Base-by-base conservation (phyloP, 2,888 invertebrate species). In the Molorchus minor region DNA sequence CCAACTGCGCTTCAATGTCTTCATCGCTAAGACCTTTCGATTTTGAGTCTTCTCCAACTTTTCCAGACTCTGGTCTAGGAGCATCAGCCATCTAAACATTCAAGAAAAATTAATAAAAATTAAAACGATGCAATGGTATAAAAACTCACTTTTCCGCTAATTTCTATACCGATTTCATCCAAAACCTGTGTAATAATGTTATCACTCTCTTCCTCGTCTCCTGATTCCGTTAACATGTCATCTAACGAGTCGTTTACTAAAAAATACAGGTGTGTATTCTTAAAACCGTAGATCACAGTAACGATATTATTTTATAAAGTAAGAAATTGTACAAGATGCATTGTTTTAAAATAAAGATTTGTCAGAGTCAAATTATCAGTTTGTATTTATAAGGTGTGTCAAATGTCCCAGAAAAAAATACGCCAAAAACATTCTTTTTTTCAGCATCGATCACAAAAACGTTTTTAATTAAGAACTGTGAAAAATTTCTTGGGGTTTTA, bases 121-220 rank as follows among this genome's bases (percentile, higher is more conserved):
- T 30, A 16, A 41, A 10, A 40, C 13, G 13, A 30, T n/a, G 19
- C 21, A 46, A 21, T 10, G 7, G n/a, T 17, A 29, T 43, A 46
- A 38, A 21, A 38, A 69, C 72, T 78, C 79, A 92, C 92, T 86
- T 94, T 93, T 73, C 93, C 93, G 67, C 92, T 91, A 64, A 95
- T 89, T 82, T 97, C 96, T 79, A 97, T 96, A 64, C 96, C 96
- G 73, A 97, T 96, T 82, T 97, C 96, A 82, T 96, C 96, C n/a
- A 96, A 84, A 35, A 96, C 94, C 81, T 93, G 87, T 74, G 86
- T 88, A n/a, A 96, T 91, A 81, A 97, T 88, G 65, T 89, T 89
- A 75, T 95, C 93, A 72, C 90, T 86, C 80, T 96, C 95, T 68
- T 91, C 90, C 78, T 96, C 96, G 79, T 96, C 96, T 0, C 90